These are phyloP conservation scores for Narcine bancroftii DNA, from an alignment of 2,113 vertebrate genomes.

Conservation along the genomic window DNA sequence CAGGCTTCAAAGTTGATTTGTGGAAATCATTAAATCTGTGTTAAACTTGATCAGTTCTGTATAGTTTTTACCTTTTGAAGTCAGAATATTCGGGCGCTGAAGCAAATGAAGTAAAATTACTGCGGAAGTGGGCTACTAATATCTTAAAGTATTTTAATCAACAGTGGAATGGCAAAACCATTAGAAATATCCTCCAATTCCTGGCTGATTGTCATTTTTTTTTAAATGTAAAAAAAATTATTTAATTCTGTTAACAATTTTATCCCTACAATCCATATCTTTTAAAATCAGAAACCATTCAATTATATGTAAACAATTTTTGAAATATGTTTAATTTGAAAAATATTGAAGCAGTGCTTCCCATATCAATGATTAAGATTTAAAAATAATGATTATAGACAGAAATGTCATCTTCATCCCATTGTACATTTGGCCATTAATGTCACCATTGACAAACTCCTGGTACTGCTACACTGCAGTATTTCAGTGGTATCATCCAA, in stretches of 20 bases:
- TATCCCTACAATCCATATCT: background rate
- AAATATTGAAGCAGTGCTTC: background rate
- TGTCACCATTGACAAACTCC: background rate
- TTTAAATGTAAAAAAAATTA: conserved; percentile 6
- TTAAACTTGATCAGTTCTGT: background rate
- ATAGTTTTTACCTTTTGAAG: background rate
- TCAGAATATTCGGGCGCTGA: background rate
- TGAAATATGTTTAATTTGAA: conserved; percentile 11
- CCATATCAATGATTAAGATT: background rate
- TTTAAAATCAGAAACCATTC: background rate
- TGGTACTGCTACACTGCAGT: background rate
- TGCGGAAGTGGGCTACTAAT: too few relatives aligned
- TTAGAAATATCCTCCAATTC: background rate
- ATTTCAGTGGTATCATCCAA: background rate
- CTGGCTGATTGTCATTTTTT: conserved; percentile 8
- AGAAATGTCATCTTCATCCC: background rate
- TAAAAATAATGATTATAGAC: conserved; percentile 7
- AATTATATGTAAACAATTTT: conserved; percentile 24
- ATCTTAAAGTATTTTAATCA: background rate
- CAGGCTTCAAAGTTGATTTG: background rate
- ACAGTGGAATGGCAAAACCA: background rate
- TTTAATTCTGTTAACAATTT: background rate
- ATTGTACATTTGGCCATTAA: background rate
- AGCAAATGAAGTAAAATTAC: background rate
- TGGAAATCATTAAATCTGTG: background rate